Base-by-base conservation (phyloP, 2,888 invertebrate genomes). In the Xanthorhoe spadicearia region DNA sequence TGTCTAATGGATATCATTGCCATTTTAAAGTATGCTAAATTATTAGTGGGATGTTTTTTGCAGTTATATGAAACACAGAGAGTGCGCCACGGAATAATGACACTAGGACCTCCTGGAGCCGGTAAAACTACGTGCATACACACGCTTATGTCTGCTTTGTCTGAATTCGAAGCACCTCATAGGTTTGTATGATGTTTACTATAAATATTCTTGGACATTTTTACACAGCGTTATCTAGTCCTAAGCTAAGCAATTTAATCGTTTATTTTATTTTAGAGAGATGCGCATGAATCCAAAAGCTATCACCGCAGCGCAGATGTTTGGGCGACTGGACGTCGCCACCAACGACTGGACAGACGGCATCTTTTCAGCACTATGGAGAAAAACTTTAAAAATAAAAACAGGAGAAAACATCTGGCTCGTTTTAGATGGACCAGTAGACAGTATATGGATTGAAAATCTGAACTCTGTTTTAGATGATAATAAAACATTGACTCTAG, bases 341-440 rank as follows among this genome's bases (percentile, higher is more conserved):
- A 99, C 99, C 0, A 99, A 99, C 82, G 99, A 99, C 83, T 99
- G 99, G 99, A 99, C 99, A 0, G 99, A 99, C 85, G 99, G 99
- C 6, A 98, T 99, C 79, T 99, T 99, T 89, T 98, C 99, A 0
- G 98, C 99, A 0, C 92, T 99, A 0, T 99, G 99, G 99, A 94
- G 99, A 48, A 98, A 98, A 89, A 98, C 99, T 0, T 94, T 98
- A 1, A 97, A 97, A 88, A 92, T 97, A 0, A 98, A 97, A 89
- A 95, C 96, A 74, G 96, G 95, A 2, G 99, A 99, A 79, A 95
- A 97, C 83, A 95, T 99, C 19, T 99, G 99, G 99, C 89, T 99
- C 53, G 98, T 99, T 0, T 90, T 99, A 49, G 99, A 99, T 81
- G 99, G 99, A 0, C 99, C 99, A 0, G 99, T 99, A 0, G 99